Percentiles rank a stretch among this genome's conserved stretches.
Evolutionary conservation across 1,140 invertebrate species (phyloP).

Genomic region (Sarcophaga bullata): DNA sequence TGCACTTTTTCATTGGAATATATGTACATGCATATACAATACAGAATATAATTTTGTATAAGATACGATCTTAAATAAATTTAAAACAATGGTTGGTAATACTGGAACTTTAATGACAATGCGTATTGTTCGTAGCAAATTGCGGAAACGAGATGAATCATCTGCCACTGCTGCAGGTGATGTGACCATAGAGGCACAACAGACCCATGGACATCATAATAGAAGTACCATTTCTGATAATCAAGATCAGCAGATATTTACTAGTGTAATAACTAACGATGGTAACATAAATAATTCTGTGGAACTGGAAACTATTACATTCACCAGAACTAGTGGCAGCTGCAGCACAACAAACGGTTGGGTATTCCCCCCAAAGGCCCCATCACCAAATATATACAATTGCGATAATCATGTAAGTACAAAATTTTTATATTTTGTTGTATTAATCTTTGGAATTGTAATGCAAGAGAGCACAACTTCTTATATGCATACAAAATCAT

Average conservation of each 20-base stretch:
- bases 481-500: not conserved
- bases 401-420: slow-evolving; percentile 79
- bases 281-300: slow-evolving; percentile 25
- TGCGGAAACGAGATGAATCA: slow-evolving; percentile 83
- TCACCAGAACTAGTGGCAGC: slow-evolving; percentile 1
- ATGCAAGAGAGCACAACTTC: not conserved
- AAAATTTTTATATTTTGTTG: not conserved
- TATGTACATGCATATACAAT: not conserved
- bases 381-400: slow-evolving; percentile 76
- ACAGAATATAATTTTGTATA: not conserved
- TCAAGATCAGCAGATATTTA: slow-evolving; percentile 47
- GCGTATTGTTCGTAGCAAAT: slow-evolving; percentile 87
- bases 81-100: slow-evolving; percentile 73
- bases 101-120: slow-evolving; percentile 85
- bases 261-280: not conserved
- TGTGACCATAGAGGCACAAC: slow-evolving; percentile 73
- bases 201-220: slow-evolving; percentile 62
- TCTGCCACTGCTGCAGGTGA: slow-evolving; percentile 70
- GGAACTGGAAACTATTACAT: slow-evolving; percentile 68
- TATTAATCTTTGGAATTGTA: not conserved
- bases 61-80: slow-evolving; percentile 39
- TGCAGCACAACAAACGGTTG: slow-evolving; percentile 70
- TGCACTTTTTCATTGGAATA: too few species aligned
- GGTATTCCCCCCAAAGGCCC: slow-evolving; percentile 81
- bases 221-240: slow-evolving; percentile 45